phyloP scores from a whole-genome alignment of 1,140 invertebrate genomes.

The Bombus impatiens region DNA sequence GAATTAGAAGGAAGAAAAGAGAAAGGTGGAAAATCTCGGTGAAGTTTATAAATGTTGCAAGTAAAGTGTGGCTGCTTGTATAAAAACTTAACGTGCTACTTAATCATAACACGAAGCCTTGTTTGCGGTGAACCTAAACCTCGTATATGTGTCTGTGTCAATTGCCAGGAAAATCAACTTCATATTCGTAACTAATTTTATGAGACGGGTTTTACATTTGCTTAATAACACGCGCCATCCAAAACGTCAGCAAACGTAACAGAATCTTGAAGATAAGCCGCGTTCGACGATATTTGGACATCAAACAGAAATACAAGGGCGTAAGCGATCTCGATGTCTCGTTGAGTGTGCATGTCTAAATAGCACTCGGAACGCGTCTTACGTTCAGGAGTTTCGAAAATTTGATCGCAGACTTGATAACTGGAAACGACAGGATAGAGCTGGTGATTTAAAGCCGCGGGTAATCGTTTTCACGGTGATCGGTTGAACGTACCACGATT shows the following conservation, averaged over 20 bases:
- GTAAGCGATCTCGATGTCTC: background rate
- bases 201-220: background rate
- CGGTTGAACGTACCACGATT: constrained; percentile 45
- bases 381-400: background rate
- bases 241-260: too few relatives aligned
- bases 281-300: background rate
- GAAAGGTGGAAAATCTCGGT: background rate
- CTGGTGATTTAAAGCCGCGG: background rate
- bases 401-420: background rate
- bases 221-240: background rate
- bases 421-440: background rate
- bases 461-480: constrained; percentile 56
- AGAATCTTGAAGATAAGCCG: background rate
- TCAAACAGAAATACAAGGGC: background rate
- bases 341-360: background rate
- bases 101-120: constrained; percentile 20
- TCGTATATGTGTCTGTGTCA: background rate
- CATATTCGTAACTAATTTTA: background rate
- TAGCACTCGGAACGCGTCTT: background rate
- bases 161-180: background rate
- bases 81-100: constrained; percentile 12
- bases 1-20: background rate
- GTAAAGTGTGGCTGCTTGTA: constrained; percentile 13
- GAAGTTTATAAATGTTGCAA: background rate
- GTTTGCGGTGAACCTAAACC: background rate